Evolutionary conservation across 1,140 invertebrate genomes (phyloP).

Genomic region (Chironomus striatipennis): DNA sequence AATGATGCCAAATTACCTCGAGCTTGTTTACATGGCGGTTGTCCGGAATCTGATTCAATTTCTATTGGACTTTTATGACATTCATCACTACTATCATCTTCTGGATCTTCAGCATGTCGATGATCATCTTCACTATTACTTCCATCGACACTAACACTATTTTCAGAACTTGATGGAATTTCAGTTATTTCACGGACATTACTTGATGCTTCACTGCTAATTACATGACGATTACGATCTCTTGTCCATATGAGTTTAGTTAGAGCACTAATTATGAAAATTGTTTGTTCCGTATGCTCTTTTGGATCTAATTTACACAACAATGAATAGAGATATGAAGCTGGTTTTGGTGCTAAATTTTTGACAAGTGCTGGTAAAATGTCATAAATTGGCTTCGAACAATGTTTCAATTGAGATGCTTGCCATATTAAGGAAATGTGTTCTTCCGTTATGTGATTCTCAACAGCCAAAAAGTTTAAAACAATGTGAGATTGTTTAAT

Average conservation of each 20-base stretch:
- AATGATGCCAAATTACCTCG: constrained; percentile 25
- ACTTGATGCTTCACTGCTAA: constrained; percentile 37
- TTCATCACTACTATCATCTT: constrained; percentile 41
- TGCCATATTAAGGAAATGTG: constrained; percentile 91
- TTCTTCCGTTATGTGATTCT: constrained; percentile 79
- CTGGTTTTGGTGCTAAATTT: constrained; percentile 76
- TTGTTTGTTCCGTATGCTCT: constrained; percentile 87
- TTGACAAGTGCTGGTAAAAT: constrained; percentile 81
- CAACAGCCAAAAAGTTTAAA: constrained; percentile 84
- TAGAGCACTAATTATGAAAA: constrained; percentile 78
- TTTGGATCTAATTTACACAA: constrained; percentile 77
- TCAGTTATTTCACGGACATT: constrained; percentile 24
- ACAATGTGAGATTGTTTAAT: constrained; percentile 91
- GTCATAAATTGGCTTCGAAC: constrained; percentile 86
- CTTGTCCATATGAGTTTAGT: constrained; percentile 85
- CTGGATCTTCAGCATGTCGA: constrained; percentile 38
- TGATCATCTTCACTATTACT: constrained; percentile 68
- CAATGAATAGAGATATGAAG: constrained; percentile 77
- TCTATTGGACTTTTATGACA: constrained; percentile 35
- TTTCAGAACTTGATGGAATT: constrained; percentile 55
- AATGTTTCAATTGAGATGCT: constrained; percentile 88
- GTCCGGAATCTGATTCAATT: constrained; percentile 33
- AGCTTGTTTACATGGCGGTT: constrained; percentile 45
- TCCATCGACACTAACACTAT: constrained; percentile 64
- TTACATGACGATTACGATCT: constrained; percentile 47